Conservation (phyloP, 1,140 invertebrate genomes). For the Ceratosolen fusciceps region DNA sequence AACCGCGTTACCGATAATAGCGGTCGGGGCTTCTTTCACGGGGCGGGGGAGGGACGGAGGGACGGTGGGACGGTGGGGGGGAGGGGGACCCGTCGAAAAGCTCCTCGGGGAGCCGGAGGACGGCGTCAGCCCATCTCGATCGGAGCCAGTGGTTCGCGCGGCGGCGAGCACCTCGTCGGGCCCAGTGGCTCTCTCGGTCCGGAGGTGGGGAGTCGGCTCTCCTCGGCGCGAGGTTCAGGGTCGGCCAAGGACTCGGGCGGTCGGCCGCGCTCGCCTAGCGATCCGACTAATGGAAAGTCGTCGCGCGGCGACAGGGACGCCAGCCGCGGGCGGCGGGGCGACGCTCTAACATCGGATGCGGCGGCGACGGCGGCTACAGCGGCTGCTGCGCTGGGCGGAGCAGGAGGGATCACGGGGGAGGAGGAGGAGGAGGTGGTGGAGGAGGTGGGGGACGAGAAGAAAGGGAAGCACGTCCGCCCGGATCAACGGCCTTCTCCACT, state of each 20-base stretch:
- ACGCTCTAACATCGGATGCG: too few relatives aligned
- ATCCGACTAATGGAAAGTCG: slow-evolving; percentile 45
- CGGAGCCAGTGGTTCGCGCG: slow-evolving; percentile 1
- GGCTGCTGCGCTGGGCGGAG: too few relatives aligned
- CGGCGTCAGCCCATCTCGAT: too few relatives aligned
- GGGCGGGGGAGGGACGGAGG: too few relatives aligned
- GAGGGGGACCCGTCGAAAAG: neutral
- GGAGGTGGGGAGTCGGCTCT: slow-evolving; percentile 55
- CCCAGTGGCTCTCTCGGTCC: slow-evolving; percentile 55
- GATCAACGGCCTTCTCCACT: neutral
- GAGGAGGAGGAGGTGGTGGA: too few relatives aligned
- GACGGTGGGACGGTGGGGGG: too few relatives aligned
- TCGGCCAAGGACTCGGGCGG: slow-evolving; percentile 66
- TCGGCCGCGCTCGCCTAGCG: slow-evolving; percentile 33
- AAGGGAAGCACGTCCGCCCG: neutral
- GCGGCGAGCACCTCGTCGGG: slow-evolving; percentile 58
- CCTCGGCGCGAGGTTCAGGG: slow-evolving; percentile 61
- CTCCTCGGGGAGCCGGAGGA: neutral
- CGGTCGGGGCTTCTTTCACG: too few relatives aligned
- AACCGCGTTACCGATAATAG: too few relatives aligned
- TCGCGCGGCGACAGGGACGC: slow-evolving; percentile 11
- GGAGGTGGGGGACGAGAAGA: too few relatives aligned
- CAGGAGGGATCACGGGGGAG: too few relatives aligned
- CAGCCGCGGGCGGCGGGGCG: neutral
- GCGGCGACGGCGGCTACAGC: too few relatives aligned